Percentiles rank a stretch among this genome's conserved stretches.
Conservation (phyloP, 2,888 invertebrate genomes). For the Drosophila rubida region DNA sequence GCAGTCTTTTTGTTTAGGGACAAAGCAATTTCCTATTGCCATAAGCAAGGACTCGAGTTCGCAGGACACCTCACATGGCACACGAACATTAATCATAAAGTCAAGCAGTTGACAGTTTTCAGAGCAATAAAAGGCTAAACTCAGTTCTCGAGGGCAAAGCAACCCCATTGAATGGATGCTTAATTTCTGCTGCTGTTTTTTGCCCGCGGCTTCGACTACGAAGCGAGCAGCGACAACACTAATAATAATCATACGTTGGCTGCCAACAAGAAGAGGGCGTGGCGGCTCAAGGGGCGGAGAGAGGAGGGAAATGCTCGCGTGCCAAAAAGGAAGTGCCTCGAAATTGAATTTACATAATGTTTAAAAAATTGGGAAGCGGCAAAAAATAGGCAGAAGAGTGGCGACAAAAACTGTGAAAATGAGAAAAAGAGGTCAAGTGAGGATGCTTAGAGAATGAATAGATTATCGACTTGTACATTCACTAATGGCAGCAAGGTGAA, state of each 20-base stretch:
- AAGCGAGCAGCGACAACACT: conserved; percentile 43
- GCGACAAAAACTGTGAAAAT: background rate
- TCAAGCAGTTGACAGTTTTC: conserved; percentile 20
- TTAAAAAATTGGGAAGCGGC: conserved; percentile 7
- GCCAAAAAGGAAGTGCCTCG: conserved; percentile 59
- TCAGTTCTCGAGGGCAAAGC: background rate
- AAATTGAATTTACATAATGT: conserved; percentile 73
- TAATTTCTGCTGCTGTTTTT: conserved; percentile 55
- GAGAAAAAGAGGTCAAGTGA: conserved; percentile 7
- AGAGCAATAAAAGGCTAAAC: conserved; percentile 13
- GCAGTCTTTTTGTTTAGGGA: background rate
- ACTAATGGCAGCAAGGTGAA: background rate
- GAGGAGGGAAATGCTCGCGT: conserved; percentile 51
- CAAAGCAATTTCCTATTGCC: conserved; percentile 42
- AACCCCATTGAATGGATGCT: conserved; percentile 13
- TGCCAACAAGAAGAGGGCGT: conserved; percentile 46
- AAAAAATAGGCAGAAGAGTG: background rate
- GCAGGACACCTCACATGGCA: conserved; percentile 5
- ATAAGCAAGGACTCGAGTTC: conserved; percentile 4
- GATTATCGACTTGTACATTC: background rate
- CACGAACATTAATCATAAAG: conserved; percentile 39
- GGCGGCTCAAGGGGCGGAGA: conserved; percentile 7
- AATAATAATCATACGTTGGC: conserved; percentile 73
- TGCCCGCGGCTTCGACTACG: conserved; percentile 19
- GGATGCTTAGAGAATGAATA: background rate